phyloP scores from a whole-genome alignment of 2,113 vertebrate genomes.

The Ariopsis seemanni region DNA sequence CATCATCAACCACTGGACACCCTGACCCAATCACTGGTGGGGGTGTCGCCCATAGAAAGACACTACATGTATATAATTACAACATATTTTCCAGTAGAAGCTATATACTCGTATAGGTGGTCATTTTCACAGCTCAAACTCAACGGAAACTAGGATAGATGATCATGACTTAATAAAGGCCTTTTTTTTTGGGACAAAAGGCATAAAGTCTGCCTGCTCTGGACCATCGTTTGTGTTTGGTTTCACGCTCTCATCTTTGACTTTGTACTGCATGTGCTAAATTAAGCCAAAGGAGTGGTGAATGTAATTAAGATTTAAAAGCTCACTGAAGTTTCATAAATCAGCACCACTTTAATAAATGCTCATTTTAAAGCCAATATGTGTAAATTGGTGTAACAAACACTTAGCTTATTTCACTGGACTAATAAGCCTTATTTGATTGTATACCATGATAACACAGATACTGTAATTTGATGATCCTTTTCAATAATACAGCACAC shows the following conservation, averaged over 20 bases:
- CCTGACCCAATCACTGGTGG: neutral
- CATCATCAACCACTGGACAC: neutral
- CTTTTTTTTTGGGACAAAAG: neutral
- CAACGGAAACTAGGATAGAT: neutral
- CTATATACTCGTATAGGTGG: neutral
- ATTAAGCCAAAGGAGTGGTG: neutral
- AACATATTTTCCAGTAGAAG: neutral
- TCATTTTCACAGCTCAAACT: neutral
- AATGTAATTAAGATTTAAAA: neutral
- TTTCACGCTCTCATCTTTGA: neutral
- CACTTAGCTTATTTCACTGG: neutral
- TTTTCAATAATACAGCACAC: neutral
- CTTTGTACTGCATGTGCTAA: neutral
- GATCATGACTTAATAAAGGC: neutral
- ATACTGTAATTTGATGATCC: neutral
- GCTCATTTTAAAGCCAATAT: neutral
- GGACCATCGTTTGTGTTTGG: neutral
- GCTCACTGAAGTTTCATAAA: neutral
- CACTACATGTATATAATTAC: neutral
- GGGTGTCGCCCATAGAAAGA: neutral
- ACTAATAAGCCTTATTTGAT: neutral
- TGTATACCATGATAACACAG: neutral
- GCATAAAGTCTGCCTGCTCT: neutral
- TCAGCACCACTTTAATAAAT: neutral
- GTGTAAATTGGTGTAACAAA: neutral